phyloP scores from a whole-genome alignment of 2,797 vertebrate species.

The Lacerta agilis region DNA sequence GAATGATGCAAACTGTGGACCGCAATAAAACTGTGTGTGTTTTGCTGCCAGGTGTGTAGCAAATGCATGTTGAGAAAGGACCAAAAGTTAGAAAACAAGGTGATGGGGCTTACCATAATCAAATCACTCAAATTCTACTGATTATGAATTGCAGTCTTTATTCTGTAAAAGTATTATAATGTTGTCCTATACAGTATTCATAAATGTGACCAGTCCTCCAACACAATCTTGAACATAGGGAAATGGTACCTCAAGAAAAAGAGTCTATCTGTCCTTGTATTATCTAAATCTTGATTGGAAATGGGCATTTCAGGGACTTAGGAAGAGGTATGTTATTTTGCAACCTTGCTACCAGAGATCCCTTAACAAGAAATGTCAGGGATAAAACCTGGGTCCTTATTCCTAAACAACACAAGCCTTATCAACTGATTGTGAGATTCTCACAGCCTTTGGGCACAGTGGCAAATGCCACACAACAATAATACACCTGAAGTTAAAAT shows the following conservation, averaged over 20 bases:
- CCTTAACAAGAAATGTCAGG: background rate
- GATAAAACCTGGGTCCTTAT: background rate
- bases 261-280: background rate
- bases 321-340: background rate
- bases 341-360: background rate
- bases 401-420: background rate
- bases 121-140: background rate
- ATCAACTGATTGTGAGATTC: background rate
- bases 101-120: background rate
- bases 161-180: background rate
- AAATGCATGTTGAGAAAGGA: background rate
- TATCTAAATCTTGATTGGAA: background rate
- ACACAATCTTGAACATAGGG: background rate
- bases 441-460: background rate
- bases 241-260: background rate
- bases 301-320: background rate
- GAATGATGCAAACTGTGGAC: background rate
- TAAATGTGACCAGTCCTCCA: background rate
- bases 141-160: background rate
- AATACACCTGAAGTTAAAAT: constrained; percentile 47
- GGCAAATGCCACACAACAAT: constrained; percentile 51
- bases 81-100: background rate
- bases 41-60: background rate
- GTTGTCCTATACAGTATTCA: background rate
- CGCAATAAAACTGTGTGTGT: no score